phyloP scores from a whole-genome alignment of 2,113 vertebrate genomes.

The Psophia crepitans region DNA sequence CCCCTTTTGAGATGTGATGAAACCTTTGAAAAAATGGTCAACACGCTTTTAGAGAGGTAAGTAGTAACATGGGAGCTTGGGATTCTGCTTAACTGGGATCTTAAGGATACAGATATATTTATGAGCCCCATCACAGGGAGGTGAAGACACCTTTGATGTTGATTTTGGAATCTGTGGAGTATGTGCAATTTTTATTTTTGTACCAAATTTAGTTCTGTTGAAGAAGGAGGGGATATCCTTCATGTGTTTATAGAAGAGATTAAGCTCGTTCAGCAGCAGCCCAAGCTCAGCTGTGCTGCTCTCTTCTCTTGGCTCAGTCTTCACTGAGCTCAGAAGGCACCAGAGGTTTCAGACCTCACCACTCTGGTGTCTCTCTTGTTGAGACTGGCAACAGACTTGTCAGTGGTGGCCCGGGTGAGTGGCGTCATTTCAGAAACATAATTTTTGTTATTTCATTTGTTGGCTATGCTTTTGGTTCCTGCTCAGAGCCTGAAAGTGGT shows the following conservation, averaged over 20 bases:
- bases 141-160: not conserved
- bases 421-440: fast-evolving
- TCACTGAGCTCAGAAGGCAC: not conserved
- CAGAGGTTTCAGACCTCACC: not conserved
- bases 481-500: not conserved
- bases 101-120: not conserved
- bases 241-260: not conserved
- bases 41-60: slow-evolving; percentile 91
- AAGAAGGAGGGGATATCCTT: not conserved
- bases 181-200: not conserved
- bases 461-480: not conserved
- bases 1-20: slow-evolving; percentile 95
- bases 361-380: not conserved
- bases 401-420: not conserved
- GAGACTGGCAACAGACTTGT: not conserved
- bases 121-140: fast-evolving
- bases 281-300: not conserved
- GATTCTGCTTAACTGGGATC: not conserved
- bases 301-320: not conserved
- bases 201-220: not conserved
- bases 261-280: not conserved
- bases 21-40: slow-evolving; percentile 98
- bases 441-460: not conserved
- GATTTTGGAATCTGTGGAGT: not conserved
- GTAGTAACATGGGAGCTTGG: not conserved